phyloP scores from a whole-genome alignment of 2,797 vertebrate genomes.

The Darevskia mixta region DNA sequence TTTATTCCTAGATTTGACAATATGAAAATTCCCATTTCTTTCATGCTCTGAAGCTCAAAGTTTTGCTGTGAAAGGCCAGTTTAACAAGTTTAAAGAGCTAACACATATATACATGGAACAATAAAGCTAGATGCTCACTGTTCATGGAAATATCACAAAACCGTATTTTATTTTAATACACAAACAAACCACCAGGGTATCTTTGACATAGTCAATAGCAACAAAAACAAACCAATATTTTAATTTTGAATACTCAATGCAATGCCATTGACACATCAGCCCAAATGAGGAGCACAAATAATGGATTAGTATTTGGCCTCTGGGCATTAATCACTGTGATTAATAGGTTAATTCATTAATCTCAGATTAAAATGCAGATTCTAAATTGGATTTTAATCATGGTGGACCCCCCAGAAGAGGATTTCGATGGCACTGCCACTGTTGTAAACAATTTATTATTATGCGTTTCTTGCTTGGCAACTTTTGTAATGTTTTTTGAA shows the following conservation, averaged over 20 bases:
- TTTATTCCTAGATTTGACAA: neutral
- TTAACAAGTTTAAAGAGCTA: neutral
- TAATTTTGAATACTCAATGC: conserved; percentile 17
- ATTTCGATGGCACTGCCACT: neutral
- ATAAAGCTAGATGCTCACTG: neutral
- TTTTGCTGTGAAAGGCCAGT: neutral
- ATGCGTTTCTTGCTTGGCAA: neutral
- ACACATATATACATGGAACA: neutral
- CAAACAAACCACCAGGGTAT: neutral
- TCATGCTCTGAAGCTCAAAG: neutral
- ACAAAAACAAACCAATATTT: neutral
- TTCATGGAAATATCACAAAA: neutral
- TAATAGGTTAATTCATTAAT: conserved; percentile 50
- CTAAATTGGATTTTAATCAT: conserved; percentile 52
- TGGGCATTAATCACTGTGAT: conserved; percentile 46
- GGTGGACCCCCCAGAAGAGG: conserved; percentile 18
- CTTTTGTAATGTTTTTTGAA: neutral
- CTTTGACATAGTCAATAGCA: neutral
- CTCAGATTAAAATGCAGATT: conserved; percentile 48
- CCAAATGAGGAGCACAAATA: conserved; percentile 17
- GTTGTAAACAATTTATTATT: conserved; percentile 31
- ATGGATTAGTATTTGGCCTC: conserved; percentile 41
- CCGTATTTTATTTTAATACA: neutral
- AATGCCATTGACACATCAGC: conserved; percentile 1
- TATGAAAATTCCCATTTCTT: neutral